Base-by-base conservation (phyloP, 2,888 invertebrate genomes). In the Melolontha melolontha region DNA sequence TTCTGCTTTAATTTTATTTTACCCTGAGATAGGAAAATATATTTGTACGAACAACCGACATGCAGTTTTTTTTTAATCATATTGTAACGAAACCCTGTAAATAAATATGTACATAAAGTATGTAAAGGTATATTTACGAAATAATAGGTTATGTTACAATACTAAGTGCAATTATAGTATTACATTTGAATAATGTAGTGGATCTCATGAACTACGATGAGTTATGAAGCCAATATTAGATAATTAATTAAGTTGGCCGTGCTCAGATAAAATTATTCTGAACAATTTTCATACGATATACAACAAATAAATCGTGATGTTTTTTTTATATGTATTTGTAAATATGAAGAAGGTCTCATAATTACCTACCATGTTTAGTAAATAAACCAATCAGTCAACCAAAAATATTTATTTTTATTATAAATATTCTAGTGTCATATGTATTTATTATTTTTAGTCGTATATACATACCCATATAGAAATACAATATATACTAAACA, bases 301-400 rank as follows among this genome's bases (percentile, higher is more conserved):
- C 49, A 69, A 69, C 27, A 63, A 66, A 68, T 59, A 40, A 68
- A 59, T 51, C 69, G 69, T 69, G 69, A 69, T 69, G 57, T 69
- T 69, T 62, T 69, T n/a, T 62, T 69, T 42, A 57, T 50, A 55
- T 68, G 50, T 68, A 54, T 52, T 49, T 68, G 57, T 55, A 57
- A 55, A 57, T 64, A 64, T 16, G 27, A 51, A 51, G 12, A 67
- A 65, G 57, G 66, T 70, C 71, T 67, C 68, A 70, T 62, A 73
- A 64, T 67, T 73, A 74, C 71, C 72, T 73, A 73, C 74, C 73
- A 72, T 75, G 75, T 75, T 75, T 75, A 75, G 74, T 73, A 69
- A 59, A 67, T 57, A 63, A 68, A 57, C 66, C 66, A 68, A 71
- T 67, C 69, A 71, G 65, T 69, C 68, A 73, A 73, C 71, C 72